A percentile compares a stretch with the other conserved stretches of the same genome.
These are phyloP conservation scores for Natrix natrix DNA, from an alignment of 2,797 vertebrate species.

Conservation along the genomic window DNA sequence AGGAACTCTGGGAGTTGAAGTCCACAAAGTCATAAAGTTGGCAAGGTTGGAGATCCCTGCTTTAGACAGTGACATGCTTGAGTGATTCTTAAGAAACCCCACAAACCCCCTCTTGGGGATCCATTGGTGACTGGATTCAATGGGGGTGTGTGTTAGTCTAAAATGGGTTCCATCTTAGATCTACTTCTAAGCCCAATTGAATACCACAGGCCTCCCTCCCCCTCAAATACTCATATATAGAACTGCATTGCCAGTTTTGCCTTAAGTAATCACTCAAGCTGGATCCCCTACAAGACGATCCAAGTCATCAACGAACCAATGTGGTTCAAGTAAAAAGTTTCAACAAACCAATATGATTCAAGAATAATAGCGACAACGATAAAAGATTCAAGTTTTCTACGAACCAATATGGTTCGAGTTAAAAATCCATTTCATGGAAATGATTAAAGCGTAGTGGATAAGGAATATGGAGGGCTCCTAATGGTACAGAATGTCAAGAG, in stretches of 20 bases:
- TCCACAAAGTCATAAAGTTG: no score
- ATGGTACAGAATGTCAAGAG: background rate
- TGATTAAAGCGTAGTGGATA: slow-evolving; percentile 31
- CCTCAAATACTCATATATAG: background rate
- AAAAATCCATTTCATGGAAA: slow-evolving; percentile 69
- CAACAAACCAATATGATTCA: slow-evolving; percentile 73
- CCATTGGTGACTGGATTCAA: background rate
- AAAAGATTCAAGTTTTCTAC: background rate
- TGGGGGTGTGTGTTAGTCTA: background rate
- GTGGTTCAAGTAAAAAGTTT: slow-evolving; percentile 68
- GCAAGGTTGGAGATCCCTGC: no score
- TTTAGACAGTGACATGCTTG: background rate
- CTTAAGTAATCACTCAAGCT: no score
- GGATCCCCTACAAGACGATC: background rate
- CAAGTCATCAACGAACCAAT: slow-evolving; percentile 63
- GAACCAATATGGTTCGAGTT: slow-evolving; percentile 75
- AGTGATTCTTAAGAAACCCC: background rate
- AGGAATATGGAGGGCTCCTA: slow-evolving; percentile 15
- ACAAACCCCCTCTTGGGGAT: background rate
- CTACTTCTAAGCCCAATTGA: background rate
- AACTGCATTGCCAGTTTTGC: background rate
- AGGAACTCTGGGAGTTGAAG: no score
- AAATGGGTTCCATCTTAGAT: background rate
- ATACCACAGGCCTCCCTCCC: background rate
- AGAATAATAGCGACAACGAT: slow-evolving; percentile 22